phyloP scores from a whole-genome alignment of 1,140 invertebrate genomes.

The Zaprionus ghesquierei region DNA sequence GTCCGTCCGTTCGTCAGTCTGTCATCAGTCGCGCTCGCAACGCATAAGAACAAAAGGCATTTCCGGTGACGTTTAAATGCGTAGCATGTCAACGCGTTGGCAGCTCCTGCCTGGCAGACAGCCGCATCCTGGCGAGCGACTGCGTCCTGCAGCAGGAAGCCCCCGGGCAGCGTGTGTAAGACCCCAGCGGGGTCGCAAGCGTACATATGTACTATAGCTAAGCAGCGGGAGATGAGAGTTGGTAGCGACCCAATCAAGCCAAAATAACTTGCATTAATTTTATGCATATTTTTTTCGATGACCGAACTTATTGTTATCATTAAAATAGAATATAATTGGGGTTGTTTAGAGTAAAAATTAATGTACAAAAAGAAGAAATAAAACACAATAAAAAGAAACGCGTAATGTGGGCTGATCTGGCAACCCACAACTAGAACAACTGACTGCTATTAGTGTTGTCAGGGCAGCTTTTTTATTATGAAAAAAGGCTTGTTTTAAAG shows the following conservation, averaged over 20 bases:
- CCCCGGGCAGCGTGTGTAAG: slow-evolving; percentile 38
- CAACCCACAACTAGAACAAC: background rate
- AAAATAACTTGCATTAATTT: slow-evolving; percentile 24
- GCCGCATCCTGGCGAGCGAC: slow-evolving; percentile 65
- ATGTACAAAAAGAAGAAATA: background rate
- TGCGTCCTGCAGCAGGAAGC: slow-evolving; percentile 43
- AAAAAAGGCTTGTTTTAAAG: no score
- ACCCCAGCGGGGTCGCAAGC: slow-evolving; percentile 32
- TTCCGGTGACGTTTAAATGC: slow-evolving; percentile 80
- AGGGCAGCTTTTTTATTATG: no score
- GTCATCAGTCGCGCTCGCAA: slow-evolving; percentile 23
- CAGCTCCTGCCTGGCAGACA: slow-evolving; percentile 68
- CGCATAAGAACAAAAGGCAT: slow-evolving; percentile 74
- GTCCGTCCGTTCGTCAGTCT: slow-evolving; percentile 15
- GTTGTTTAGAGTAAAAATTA: background rate
- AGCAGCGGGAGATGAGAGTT: background rate
- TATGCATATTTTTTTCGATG: slow-evolving; percentile 45
- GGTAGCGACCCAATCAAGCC: background rate
- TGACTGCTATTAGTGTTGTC: no score
- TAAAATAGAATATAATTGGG: background rate
- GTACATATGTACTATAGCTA: no score
- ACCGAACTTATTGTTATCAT: background rate
- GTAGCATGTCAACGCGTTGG: slow-evolving; percentile 68
- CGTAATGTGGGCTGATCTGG: no score
- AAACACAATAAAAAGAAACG: background rate